Evolutionary conservation across 2,888 invertebrate species (phyloP).

Genomic region (Polyploca ridens): DNA sequence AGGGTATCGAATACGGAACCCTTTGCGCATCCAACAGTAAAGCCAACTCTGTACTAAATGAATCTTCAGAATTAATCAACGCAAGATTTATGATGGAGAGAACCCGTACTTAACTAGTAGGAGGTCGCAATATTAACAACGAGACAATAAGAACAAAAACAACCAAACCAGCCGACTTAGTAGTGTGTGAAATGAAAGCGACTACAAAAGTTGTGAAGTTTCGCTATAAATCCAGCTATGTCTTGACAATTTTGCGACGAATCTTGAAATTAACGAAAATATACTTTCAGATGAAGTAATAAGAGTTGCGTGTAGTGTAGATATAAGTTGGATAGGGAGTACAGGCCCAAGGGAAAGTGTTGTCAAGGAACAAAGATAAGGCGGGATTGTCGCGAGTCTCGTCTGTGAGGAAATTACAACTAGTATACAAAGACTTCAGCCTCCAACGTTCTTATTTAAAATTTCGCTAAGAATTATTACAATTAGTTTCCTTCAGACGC

Average conservation of each 20-base stretch:
- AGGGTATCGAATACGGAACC: constrained; percentile 2
- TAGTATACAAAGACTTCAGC: constrained; percentile 64
- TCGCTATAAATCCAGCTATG: constrained; percentile 67
- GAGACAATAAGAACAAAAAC: constrained; percentile 49
- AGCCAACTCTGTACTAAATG: neutral
- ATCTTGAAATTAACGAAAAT: constrained; percentile 25
- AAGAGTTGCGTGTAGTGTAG: constrained; percentile 35
- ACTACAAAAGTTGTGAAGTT: constrained; percentile 76
- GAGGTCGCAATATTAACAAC: constrained; percentile 28
- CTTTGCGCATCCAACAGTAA: neutral
- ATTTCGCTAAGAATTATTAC: constrained; percentile 32
- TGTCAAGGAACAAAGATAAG: constrained; percentile 81
- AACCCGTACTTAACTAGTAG: constrained; percentile 6
- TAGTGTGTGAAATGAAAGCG: constrained; percentile 74
- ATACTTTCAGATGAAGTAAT: constrained; percentile 28
- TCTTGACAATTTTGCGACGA: constrained; percentile 34
- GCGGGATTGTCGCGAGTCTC: constrained; percentile 74
- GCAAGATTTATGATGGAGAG: constrained; percentile 1
- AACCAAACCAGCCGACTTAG: constrained; percentile 59
- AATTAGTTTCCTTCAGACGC: constrained; percentile 15
- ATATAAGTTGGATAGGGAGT: constrained; percentile 37
- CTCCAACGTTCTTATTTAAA: constrained; percentile 54
- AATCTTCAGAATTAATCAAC: constrained; percentile 7
- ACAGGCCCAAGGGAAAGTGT: constrained; percentile 76
- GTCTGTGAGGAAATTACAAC: constrained; percentile 76